Evolutionary conservation across 2,888 invertebrate species (phyloP), one percentile per base, ranked within the genome.

Genomic region (Ophioninae sp.): DNA sequence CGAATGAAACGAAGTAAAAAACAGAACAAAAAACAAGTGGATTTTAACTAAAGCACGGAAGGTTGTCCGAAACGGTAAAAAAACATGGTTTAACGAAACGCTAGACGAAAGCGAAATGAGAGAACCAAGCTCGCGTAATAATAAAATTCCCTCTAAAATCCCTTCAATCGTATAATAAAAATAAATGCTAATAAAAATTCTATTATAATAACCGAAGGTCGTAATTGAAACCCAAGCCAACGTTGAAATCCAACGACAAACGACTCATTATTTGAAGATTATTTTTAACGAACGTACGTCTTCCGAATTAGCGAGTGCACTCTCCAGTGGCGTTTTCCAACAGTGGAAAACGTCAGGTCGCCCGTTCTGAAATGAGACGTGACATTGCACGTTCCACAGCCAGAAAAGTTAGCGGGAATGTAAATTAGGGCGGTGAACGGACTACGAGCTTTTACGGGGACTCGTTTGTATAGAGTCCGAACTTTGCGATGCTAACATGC

Each of bases 361-460:
- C 58, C 30, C 13, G 44, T 59, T 41, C 41, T 0, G 61, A 51
- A 73, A 63, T 41, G 41, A 37, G 72, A 73, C 13, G 41, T 68
- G 68, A 65, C 20, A 69, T 56, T 58, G 56, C 41, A 44, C 59
- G 64, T 61, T 64, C 23, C 10, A 0, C 41, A 10, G 71, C 22
- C 20, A 58, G 61, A 72, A 72, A 80, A 83, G 76, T 83, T 63
- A 59, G 61, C 13, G 61, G 51, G 30, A 72, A 83, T 80, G 83
- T 76, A 79, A 83, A 80, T 83, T 80, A 61, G 61, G 56, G 67
- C 39, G 61, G 30, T 65, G 67, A 61, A 65, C 72, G 72, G 72
- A 69, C 76, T 41, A 51, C 30, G 76, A 81, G 65, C 63, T 59
- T 61, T 74, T 71, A 44, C 30, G 51, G 37, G 65, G 20, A 58